These are phyloP conservation scores for Cantharis nigra DNA, from an alignment of 2,888 invertebrate species.

Conservation along the genomic window DNA sequence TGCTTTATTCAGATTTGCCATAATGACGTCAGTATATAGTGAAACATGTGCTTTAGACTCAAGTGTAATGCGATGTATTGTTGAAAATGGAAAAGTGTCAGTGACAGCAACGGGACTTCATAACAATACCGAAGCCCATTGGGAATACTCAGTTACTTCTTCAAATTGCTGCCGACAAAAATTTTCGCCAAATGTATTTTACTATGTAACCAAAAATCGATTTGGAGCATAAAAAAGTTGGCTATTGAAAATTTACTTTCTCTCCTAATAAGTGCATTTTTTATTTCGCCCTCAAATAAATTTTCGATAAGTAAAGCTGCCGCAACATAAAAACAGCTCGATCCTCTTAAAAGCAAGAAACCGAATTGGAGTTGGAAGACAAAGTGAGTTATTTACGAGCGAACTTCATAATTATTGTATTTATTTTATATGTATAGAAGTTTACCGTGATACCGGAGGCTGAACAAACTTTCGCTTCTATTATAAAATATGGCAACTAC, in stretches of 20 bases:
- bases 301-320: background rate
- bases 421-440: conserved; percentile 31
- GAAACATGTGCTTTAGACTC: conserved; percentile 48
- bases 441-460: conserved; percentile 34
- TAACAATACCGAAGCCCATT: conserved; percentile 12
- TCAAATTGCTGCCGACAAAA: conserved; percentile 1
- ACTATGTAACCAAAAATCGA: background rate
- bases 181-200: background rate
- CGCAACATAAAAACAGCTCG: conserved; percentile 6
- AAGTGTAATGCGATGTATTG: conserved; percentile 41
- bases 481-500: conserved; percentile 51
- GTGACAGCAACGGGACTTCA: conserved; percentile 16
- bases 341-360: conserved; percentile 8
- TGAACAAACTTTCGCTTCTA: conserved; percentile 45
- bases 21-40: conserved; percentile 40
- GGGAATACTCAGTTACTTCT: background rate
- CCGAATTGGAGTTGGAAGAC: conserved; percentile 27
- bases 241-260: background rate
- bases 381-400: conserved; percentile 36
- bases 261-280: background rate
- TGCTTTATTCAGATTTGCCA: conserved; percentile 49
- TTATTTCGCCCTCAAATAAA: background rate
- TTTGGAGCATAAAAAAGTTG: background rate
- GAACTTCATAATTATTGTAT: conserved; percentile 38
- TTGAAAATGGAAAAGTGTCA: conserved; percentile 26